Percentiles rank a stretch among this genome's conserved stretches.
Conservation (phyloP, 2,797 vertebrate species). For the Sebastes minor region DNA sequence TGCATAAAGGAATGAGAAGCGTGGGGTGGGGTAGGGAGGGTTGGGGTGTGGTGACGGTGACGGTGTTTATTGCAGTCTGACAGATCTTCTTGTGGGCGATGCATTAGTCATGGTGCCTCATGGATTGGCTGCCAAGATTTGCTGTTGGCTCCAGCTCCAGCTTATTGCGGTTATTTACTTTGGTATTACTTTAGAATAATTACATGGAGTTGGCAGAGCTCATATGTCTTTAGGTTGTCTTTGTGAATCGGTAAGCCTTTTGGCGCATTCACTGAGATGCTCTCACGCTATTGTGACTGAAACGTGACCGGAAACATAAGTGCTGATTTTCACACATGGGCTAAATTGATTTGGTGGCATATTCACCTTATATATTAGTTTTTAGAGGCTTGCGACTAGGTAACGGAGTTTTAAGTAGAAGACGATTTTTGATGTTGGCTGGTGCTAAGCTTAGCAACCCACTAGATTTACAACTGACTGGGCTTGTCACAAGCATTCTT, state of each 20-base stretch:
- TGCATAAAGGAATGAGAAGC: background rate
- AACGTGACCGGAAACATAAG: background rate
- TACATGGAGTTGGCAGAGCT: background rate
- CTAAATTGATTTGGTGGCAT: background rate
- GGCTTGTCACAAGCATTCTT: background rate
- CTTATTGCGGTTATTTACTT: constrained; percentile 21
- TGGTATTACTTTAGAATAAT: constrained; percentile 21
- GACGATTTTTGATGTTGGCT: background rate
- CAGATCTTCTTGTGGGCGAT: constrained; percentile 45
- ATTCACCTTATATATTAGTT: background rate
- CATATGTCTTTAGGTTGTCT: background rate
- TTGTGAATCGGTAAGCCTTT: background rate
- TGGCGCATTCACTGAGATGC: background rate
- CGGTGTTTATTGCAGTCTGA: constrained; percentile 26
- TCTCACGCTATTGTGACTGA: background rate
- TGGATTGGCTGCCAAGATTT: constrained; percentile 40
- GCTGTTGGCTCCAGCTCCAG: constrained; percentile 25
- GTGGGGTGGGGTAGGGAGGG: background rate
- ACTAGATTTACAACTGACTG: background rate
- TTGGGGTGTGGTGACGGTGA: background rate
- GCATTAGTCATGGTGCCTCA: constrained; percentile 47
- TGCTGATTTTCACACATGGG: background rate
- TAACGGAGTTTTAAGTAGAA: background rate
- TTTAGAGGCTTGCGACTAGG: background rate
- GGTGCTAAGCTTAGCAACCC: background rate